Evolutionary conservation across 2,113 vertebrate genomes (phyloP).

Genomic region (Sarotherodon lohbergeri): DNA sequence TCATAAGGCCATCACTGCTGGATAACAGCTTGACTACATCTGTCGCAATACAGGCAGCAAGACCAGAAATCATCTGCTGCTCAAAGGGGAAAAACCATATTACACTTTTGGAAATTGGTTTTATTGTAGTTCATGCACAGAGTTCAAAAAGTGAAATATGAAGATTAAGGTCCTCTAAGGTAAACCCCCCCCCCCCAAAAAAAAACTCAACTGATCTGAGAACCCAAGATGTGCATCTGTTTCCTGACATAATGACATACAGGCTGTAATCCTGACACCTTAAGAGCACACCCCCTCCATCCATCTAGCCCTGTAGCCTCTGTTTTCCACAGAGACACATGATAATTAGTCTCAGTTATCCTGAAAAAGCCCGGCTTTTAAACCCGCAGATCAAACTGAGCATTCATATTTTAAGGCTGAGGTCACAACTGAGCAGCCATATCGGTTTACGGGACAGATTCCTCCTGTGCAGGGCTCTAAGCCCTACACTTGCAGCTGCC

Average conservation of each 20-base stretch:
- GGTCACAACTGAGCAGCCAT: conserved; percentile 66
- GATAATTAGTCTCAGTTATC: conserved; percentile 56
- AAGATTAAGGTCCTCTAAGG: not conserved
- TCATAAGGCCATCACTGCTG: not conserved
- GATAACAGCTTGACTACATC: conserved; percentile 14
- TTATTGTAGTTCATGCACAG: not conserved
- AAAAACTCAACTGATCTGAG: not conserved
- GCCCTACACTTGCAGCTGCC: conserved; percentile 30
- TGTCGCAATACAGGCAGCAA: not conserved
- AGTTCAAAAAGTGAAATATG: not conserved
- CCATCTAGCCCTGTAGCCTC: not conserved
- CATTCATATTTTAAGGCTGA: conserved; percentile 67
- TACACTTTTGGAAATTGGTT: not conserved
- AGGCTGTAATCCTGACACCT: not conserved
- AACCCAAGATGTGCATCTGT: not conserved
- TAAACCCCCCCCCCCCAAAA: not conserved
- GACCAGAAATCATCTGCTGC: not conserved
- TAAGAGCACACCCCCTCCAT: not conserved
- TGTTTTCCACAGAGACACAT: conserved; percentile 32
- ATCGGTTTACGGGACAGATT: conserved; percentile 68
- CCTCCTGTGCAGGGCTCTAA: conserved; percentile 41
- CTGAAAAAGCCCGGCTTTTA: conserved; percentile 49
- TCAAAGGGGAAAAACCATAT: not conserved
- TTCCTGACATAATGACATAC: not conserved
- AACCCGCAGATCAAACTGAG: conserved; percentile 43